Percentiles rank a stretch among this genome's conserved stretches.
Conservation (phyloP, 2,113 vertebrate genomes). For the Hepsetus odoe region DNA sequence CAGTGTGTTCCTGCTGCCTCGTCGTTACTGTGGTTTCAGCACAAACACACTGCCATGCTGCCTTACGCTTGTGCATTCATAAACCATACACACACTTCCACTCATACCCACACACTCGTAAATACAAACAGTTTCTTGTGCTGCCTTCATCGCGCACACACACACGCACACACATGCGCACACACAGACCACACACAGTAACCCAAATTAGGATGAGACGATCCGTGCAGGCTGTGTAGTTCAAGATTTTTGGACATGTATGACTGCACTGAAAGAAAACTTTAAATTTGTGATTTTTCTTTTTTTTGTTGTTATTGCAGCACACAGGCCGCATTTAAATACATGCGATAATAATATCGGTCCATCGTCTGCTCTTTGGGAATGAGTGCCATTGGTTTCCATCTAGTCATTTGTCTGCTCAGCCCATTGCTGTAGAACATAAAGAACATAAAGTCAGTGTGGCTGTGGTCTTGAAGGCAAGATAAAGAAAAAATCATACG, state of each 20-base stretch:
- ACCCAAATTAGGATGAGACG: constrained; percentile 6
- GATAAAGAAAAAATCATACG: constrained; percentile 42
- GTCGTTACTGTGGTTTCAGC: constrained; percentile 52
- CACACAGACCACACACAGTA: constrained; percentile 50
- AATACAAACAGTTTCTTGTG: constrained; percentile 33
- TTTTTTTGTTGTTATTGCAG: neutral
- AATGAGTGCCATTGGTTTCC: neutral
- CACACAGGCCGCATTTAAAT: neutral
- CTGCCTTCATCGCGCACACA: neutral
- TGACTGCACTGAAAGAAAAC: too few species aligned
- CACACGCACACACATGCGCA: neutral
- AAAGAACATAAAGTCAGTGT: constrained; percentile 6
- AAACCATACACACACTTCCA: constrained; percentile 20
- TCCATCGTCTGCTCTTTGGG: neutral
- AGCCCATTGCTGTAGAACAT: neutral
- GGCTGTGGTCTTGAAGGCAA: constrained; percentile 12
- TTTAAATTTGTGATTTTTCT: neutral
- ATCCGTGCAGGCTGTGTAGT: neutral
- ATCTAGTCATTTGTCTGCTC: neutral
- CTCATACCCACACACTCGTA: constrained; percentile 33
- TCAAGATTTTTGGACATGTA: neutral
- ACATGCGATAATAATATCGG: neutral
- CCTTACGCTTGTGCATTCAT: constrained; percentile 35
- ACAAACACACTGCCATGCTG: constrained; percentile 44
- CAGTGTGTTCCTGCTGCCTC: constrained; percentile 42